A percentile compares a stretch with the other conserved stretches of the same genome.
These are phyloP conservation scores for Nasonovia ribisnigri DNA, from an alignment of 2,888 invertebrate genomes.

Conservation along the genomic window DNA sequence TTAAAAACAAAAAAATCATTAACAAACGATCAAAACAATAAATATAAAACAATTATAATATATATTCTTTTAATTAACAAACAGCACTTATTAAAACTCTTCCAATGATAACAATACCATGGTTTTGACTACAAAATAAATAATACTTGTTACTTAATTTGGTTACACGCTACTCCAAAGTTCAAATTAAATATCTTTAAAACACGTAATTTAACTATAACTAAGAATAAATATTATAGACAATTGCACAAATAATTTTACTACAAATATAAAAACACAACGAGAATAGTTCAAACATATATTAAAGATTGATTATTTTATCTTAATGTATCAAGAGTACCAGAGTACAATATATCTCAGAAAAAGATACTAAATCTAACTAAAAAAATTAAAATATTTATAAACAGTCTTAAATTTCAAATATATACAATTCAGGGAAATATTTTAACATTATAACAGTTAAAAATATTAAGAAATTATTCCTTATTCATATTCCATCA, in stretches of 20 bases:
- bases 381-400: background rate
- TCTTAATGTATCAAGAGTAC: background rate
- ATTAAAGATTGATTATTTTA: background rate
- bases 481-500: background rate
- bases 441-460: background rate
- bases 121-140: constrained; percentile 42
- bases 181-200: background rate
- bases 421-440: background rate
- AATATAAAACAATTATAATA: background rate
- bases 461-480: background rate
- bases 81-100: constrained; percentile 3
- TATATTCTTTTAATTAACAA: background rate
- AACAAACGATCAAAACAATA: background rate
- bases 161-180: background rate
- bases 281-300: background rate
- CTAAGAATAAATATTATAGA: background rate
- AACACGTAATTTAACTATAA: background rate
- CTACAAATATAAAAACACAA: background rate
- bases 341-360: background rate
- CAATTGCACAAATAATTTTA: constrained; percentile 10
- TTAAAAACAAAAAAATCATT: constrained; percentile 8
- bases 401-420: constrained; percentile 22
- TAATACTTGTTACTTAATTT: background rate
- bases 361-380: constrained; percentile 7
- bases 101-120: background rate